These are phyloP conservation scores for Gastracanthus pulcherrimus DNA, from an alignment of 2,888 invertebrate species.

Conservation along the genomic window DNA sequence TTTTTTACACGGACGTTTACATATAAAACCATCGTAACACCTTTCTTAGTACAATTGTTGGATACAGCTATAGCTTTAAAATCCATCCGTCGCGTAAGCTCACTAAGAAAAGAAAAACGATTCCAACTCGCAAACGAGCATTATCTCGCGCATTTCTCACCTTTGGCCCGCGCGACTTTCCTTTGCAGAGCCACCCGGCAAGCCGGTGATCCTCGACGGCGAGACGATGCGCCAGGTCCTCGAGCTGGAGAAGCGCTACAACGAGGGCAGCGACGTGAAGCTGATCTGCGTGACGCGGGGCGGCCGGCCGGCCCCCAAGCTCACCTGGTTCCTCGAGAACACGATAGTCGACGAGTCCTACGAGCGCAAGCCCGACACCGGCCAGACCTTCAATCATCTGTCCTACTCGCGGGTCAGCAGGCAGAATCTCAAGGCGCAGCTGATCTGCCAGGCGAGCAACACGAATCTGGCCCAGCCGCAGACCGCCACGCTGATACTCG, in stretches of 20 bases:
- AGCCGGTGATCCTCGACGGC: constrained; percentile 89
- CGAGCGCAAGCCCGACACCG: constrained; percentile 83
- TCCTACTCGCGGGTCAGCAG: constrained; percentile 89
- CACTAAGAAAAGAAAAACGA: too few species aligned
- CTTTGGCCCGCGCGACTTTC: background rate
- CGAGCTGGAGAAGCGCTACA: constrained; percentile 88
- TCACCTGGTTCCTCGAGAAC: constrained; percentile 93
- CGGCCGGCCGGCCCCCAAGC: constrained; percentile 89
- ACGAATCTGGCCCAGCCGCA: constrained; percentile 90
- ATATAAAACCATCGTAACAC: too few species aligned
- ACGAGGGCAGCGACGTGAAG: constrained; percentile 90
- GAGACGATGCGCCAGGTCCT: constrained; percentile 84
- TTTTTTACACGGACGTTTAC: too few species aligned
- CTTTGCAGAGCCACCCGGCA: constrained; percentile 87
- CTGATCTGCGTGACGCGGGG: constrained; percentile 91
- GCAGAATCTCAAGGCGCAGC: constrained; percentile 89
- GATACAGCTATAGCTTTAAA: too few species aligned
- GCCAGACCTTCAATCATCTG: constrained; percentile 88
- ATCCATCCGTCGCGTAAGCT: too few species aligned
- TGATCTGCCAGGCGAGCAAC: constrained; percentile 93
- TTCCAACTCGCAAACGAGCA: background rate
- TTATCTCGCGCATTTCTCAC: background rate
- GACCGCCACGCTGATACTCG: constrained; percentile 88
- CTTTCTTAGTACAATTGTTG: too few species aligned
- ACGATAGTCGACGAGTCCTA: constrained; percentile 90